Evolutionary conservation across 2,113 vertebrate genomes (phyloP), one percentile per base, ranked within the genome.

Genomic region (Dromaius novaehollandiae): DNA sequence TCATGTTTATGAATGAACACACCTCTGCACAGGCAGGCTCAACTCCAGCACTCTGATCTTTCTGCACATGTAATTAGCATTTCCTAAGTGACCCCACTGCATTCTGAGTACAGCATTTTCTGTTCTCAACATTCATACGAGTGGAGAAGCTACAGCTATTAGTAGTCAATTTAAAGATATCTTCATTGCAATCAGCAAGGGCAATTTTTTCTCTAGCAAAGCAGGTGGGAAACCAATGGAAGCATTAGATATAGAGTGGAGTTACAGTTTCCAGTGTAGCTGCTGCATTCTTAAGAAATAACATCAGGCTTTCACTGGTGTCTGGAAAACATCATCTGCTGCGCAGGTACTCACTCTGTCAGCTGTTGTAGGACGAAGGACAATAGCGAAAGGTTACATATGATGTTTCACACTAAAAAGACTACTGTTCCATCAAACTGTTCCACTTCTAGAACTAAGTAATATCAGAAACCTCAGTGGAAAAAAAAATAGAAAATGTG

Each of bases 271-370:
- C 64, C 64, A 78, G 44, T 46, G 44, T 95, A 91, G 71, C 60
- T 89, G 82, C 66, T 80, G 63, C 89, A 95, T 97, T 95, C 94
- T 96, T 95, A 58, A 95, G 91, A 91, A 95, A 58, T 95, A 95
- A 87, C 89, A 92, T 95, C 89, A 96, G 87, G 53, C 30, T 95
- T 93, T 89, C 4, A 0, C 58, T 83, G 63, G 55, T 89, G 89
- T 81, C 95, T 97, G 94, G 93, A 95, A 94, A 92, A 68, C 46
- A 88, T 96, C 91, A 93, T 90, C 68, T 92, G 82, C 71, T 75
- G 75, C 77, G 68, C 95, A 97, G 96, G 97, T 97, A 95, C 66
- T 85, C 65, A 88, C 64, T 74, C 50, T 83, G 87, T 96, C 95
- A 95, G 84, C 75, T 95, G 64, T 46, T 91, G 75, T 71, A 89